These are phyloP conservation scores for Pseudomugil tenellus DNA, from an alignment of 2,797 vertebrate genomes.

Conservation along the genomic window DNA sequence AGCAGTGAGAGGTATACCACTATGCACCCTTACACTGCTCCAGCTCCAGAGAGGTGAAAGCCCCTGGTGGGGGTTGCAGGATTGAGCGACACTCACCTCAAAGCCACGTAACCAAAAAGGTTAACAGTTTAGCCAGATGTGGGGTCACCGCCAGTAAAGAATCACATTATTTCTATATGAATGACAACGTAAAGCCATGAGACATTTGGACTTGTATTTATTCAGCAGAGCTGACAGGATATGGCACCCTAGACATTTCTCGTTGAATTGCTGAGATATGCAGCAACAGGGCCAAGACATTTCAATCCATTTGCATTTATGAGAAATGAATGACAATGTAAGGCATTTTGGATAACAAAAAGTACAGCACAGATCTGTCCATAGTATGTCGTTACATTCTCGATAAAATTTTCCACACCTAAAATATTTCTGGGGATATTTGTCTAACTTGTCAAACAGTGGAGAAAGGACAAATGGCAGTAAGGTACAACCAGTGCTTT, in stretches of 20 bases:
- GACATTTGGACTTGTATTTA: constrained; percentile 77
- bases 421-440: background rate
- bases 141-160: constrained; percentile 65
- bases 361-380: constrained; percentile 18
- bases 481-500: background rate
- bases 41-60: constrained; percentile 62
- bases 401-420: background rate
- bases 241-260: constrained; percentile 58
- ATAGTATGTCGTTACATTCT: background rate
- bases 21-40: constrained; percentile 60
- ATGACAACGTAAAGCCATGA: constrained; percentile 72
- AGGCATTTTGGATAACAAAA: constrained; percentile 20
- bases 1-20: constrained; percentile 41
- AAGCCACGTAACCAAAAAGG: constrained; percentile 68
- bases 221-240: constrained; percentile 70
- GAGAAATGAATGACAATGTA: constrained; percentile 44
- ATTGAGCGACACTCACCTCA: constrained; percentile 68
- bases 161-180: constrained; percentile 76
- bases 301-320: constrained; percentile 51
- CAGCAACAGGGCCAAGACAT: constrained; percentile 48
- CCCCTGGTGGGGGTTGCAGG: constrained; percentile 24
- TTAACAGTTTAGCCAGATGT: constrained; percentile 76
- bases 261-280: constrained; percentile 61
- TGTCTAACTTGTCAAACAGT: background rate
- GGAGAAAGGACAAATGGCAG: background rate